A percentile compares a stretch with the other conserved stretches of the same genome.
Evolutionary conservation across 1,140 invertebrate genomes (phyloP).

Genomic region (Polypedilum pembai): DNA sequence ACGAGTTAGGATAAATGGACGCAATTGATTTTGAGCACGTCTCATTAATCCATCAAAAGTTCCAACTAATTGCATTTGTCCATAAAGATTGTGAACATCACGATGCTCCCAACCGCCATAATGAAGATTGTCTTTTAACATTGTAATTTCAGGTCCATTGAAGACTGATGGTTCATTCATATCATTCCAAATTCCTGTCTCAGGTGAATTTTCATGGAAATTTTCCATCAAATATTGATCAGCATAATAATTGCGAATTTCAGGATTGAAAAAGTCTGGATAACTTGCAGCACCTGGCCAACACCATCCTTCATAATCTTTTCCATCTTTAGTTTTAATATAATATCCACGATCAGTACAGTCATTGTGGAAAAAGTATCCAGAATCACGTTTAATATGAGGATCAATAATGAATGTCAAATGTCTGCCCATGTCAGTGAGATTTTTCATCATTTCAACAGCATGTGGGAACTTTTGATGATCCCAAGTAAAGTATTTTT

Average conservation of each 20-base stretch:
- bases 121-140: conserved; percentile 79
- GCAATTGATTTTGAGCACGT: conserved; percentile 55
- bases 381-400: conserved; percentile 87
- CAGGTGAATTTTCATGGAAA: conserved; percentile 79
- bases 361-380: conserved; percentile 86
- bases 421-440: conserved; percentile 84
- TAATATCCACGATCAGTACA: conserved; percentile 74
- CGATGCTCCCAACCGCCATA: conserved; percentile 84
- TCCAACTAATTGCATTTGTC: conserved; percentile 56
- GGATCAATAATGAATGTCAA: conserved; percentile 96
- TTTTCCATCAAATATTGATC: conserved; percentile 68
- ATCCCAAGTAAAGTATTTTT: conserved; percentile 98
- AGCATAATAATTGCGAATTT: conserved; percentile 77
- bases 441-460: conserved; percentile 82
- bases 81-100: conserved; percentile 95
- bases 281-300: conserved; percentile 88
- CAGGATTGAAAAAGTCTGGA: conserved; percentile 88
- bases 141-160: conserved; percentile 95
- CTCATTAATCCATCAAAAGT: conserved; percentile 74
- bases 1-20: conserved; percentile 90
- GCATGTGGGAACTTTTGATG: conserved; percentile 80
- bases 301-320: conserved; percentile 81
- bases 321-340: conserved; percentile 84
- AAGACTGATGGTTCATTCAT: conserved; percentile 99
- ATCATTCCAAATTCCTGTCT: conserved; percentile 96